phyloP scores from a whole-genome alignment of 2,113 vertebrate genomes.

The Cathartes aura region DNA sequence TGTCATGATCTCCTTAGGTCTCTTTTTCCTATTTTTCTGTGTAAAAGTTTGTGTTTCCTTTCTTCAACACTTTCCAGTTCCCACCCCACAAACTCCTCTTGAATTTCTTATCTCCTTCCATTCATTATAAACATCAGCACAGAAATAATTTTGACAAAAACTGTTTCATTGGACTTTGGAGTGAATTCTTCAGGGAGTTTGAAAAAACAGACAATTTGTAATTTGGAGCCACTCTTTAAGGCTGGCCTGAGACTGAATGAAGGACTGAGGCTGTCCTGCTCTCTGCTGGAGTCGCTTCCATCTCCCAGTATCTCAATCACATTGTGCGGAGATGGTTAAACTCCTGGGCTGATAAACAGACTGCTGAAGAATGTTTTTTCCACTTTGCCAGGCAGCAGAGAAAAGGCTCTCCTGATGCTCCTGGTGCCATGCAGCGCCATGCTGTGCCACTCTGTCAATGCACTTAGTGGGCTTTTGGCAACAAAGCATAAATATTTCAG shows the following conservation, averaged over 20 bases:
- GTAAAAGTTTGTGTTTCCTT: not conserved
- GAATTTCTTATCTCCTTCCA: not conserved
- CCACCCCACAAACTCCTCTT: not conserved
- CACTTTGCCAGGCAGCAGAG: slow-evolving; percentile 35
- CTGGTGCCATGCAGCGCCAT: not conserved
- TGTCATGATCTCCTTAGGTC: not conserved
- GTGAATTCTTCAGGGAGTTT: not conserved
- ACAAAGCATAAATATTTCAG: slow-evolving; percentile 46
- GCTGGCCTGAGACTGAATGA: not conserved
- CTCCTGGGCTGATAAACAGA: not conserved
- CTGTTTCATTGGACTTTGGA: not conserved
- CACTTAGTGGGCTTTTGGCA: slow-evolving; percentile 36
- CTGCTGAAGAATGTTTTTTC: slow-evolving; percentile 21
- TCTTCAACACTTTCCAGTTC: not conserved
- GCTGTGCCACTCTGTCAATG: not conserved
- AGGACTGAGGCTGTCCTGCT: not conserved
- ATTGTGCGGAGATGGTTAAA: not conserved
- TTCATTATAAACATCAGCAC: not conserved
- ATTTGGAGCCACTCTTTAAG: not conserved
- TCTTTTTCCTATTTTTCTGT: not conserved
- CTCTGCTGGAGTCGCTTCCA: not conserved
- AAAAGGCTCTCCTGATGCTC: slow-evolving; percentile 18
- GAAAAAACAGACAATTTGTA: not conserved
- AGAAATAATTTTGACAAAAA: not conserved
- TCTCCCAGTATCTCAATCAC: not conserved